These are phyloP conservation scores for Notospermus geniculatus DNA, from an alignment of 1,140 invertebrate genomes.

Conservation along the genomic window DNA sequence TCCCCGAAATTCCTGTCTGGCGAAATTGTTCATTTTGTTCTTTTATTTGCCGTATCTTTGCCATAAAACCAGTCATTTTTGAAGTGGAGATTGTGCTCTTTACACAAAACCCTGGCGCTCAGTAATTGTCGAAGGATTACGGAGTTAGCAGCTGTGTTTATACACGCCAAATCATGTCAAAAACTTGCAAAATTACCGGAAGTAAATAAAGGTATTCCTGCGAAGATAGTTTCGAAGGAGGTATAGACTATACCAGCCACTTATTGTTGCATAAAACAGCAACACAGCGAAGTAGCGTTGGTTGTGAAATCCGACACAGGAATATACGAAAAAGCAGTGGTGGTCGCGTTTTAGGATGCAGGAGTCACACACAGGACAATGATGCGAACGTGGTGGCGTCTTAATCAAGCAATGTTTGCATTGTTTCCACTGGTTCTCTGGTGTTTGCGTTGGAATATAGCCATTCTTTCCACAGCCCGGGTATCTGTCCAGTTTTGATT, in stretches of 20 bases:
- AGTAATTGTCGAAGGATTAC: too few species aligned
- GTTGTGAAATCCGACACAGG: slow-evolving; percentile 83
- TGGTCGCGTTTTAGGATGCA: slow-evolving; percentile 89
- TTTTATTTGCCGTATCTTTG: not conserved
- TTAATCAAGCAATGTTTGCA: slow-evolving; percentile 21
- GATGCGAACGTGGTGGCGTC: slow-evolving; percentile 67
- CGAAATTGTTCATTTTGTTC: slow-evolving; percentile 3
- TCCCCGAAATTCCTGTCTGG: not conserved
- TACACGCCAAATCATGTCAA: too few species aligned
- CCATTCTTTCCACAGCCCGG: too few species aligned
- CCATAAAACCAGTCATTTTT: slow-evolving; percentile 5
- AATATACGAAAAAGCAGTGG: slow-evolving; percentile 86
- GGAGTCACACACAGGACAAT: slow-evolving; percentile 72
- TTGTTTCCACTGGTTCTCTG: not conserved
- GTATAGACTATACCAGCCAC: not conserved
- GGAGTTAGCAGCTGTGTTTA: not conserved
- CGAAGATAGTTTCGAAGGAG: too few species aligned
- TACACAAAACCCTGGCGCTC: too few species aligned
- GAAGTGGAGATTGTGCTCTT: slow-evolving; percentile 10
- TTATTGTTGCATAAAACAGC: slow-evolving; percentile 60
- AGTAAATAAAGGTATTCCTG: too few species aligned
- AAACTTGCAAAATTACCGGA: too few species aligned
- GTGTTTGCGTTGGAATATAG: too few species aligned
- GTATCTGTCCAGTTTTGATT: too few species aligned
- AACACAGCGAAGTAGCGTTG: slow-evolving; percentile 83